A percentile compares a stretch with the other conserved stretches of the same genome.
Evolutionary conservation across 2,113 vertebrate species (phyloP).

Genomic region (Microtus ochrogaster): DNA sequence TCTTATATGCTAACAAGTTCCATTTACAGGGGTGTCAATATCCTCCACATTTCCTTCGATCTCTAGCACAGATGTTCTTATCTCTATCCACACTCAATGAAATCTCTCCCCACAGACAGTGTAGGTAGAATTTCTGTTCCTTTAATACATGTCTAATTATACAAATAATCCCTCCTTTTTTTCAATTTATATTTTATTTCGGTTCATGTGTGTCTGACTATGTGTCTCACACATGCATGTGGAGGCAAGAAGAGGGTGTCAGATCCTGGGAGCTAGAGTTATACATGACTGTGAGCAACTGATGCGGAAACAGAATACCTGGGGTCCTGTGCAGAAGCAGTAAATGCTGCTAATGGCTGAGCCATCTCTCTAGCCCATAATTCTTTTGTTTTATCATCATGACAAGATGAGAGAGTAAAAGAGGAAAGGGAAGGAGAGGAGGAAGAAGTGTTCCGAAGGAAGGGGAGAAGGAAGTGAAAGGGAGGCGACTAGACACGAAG

Average conservation of each 20-base stretch:
- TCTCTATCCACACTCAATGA: slow-evolving; percentile 35
- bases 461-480: not conserved
- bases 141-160: not conserved
- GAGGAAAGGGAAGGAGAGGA: not conserved
- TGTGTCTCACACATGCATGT: not conserved
- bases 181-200: not conserved
- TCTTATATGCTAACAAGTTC: slow-evolving; percentile 33
- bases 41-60: slow-evolving; percentile 31
- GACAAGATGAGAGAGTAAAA: too few relatives aligned
- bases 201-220: not conserved
- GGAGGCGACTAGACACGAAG: fast-evolving
- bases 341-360: not conserved
- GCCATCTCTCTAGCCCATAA: not conserved
- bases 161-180: not conserved
- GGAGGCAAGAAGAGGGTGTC: too few relatives aligned
- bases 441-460: not conserved
- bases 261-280: not conserved
- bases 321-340: not conserved
- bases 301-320: not conserved
- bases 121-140: not conserved
- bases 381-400: not conserved
- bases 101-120: not conserved
- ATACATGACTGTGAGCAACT: not conserved
- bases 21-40: slow-evolving; percentile 48
- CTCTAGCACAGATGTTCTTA: slow-evolving; percentile 60